Percentiles rank a stretch among this genome's conserved stretches.
Conservation (phyloP, 1,140 invertebrate species). For the Hydropsyche tenuis region DNA sequence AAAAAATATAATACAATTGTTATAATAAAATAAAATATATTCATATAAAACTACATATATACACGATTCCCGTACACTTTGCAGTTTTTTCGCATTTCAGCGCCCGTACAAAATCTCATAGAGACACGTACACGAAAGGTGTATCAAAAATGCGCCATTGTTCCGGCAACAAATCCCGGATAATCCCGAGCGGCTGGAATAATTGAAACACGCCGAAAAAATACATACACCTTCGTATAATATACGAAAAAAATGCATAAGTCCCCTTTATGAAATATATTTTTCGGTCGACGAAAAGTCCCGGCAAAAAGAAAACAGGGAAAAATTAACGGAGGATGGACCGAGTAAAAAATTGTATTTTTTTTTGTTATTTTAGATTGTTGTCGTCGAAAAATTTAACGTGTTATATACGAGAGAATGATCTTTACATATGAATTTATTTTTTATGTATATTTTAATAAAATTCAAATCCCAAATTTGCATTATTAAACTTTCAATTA, state of each 20-base stretch:
- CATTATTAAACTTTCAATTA: too few species aligned
- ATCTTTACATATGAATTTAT: too few species aligned
- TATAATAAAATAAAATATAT: too few species aligned
- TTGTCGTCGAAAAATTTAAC: too few species aligned
- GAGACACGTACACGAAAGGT: not conserved
- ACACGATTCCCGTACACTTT: not conserved
- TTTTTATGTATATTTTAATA: too few species aligned
- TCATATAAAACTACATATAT: not conserved
- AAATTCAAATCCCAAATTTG: too few species aligned
- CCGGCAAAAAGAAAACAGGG: slow-evolving; percentile 9
- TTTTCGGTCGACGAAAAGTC: not conserved
- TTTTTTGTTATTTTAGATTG: too few species aligned
- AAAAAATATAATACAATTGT: too few species aligned
- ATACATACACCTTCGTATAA: not conserved
- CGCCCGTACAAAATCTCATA: not conserved
- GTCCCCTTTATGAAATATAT: too few species aligned
- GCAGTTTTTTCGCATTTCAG: too few species aligned
- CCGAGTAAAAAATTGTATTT: too few species aligned
- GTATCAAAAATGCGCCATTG: not conserved
- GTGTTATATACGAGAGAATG: too few species aligned
- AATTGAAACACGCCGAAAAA: slow-evolving; percentile 32
- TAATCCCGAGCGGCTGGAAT: slow-evolving; percentile 32
- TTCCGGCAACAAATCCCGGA: slow-evolving; percentile 22
- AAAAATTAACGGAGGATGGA: slow-evolving; percentile 9
- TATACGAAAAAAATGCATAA: not conserved